Evolutionary conservation across 2,888 invertebrate species (phyloP), one percentile per base, ranked within the genome.

Genomic region (Yponomeuta evonymella): DNA sequence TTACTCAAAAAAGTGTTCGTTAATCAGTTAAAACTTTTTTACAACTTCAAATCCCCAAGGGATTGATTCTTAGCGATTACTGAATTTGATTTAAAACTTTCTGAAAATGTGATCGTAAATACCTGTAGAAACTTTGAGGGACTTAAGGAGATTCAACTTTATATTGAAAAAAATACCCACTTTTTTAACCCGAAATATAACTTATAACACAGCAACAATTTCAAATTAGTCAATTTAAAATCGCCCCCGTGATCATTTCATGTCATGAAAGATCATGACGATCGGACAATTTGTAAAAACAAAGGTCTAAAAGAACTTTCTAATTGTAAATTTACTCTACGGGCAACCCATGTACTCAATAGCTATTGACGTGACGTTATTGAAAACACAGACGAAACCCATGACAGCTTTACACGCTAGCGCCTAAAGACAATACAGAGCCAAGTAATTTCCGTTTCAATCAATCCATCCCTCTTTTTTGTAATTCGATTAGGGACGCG

Each of bases 391-490:
- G 12, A 58, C 12, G 15, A 58, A 58, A 58, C 51, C 15, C 15
- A 58, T 15, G 51, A 58, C 6, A 58, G 51, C 15, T 58, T 43
- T 58, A 58, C 51, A 12, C 51, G 51, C 51, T 58, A 58, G 51
- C 51, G 51, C 51, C 15, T 15, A 58, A 58, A 58, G 51, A 58
- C 51, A 58, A 58, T 58, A 58, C 15, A 58, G 51, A 58, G 15
- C 51, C 51, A 58, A 58, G 51, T 58, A 58, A 58, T 58, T 58
- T 58, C 51, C 51, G 51, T 58, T 58, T 58, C 51, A 58, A 58
- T 58, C 51, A 58, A 58, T 58, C 15, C 15, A 58, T 58, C 51
- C 51, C 51, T 15, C 51, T 58, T 58, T 58, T 43, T 15, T 58
- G 51, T 58, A 12, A 58, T 58, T 58, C 51, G 15, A 58, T 58